Conservation (phyloP, 2,888 invertebrate genomes). For the Drosophila meridiana region DNA sequence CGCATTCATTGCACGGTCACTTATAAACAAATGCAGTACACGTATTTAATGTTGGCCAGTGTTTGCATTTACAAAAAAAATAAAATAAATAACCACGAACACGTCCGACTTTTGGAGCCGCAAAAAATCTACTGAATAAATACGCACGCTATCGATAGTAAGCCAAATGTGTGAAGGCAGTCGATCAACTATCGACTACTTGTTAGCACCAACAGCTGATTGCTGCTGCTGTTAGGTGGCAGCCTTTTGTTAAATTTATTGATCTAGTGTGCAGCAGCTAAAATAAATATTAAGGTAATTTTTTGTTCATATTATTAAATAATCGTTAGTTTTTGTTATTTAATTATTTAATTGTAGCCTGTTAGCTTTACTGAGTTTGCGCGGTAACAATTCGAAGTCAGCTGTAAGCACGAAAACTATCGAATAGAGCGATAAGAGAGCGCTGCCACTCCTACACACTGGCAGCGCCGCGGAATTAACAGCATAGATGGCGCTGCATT, state of each 20-base stretch:
- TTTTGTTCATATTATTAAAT: neutral
- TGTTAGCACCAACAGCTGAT: conserved; percentile 51
- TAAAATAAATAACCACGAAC: conserved; percentile 53
- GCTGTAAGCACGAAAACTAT: conserved; percentile 24
- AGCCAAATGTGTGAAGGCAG: conserved; percentile 18
- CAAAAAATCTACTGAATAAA: conserved; percentile 66
- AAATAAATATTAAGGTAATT: neutral
- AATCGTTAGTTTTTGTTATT: neutral
- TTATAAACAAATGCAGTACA: conserved; percentile 62
- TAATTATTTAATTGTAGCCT: accelerated
- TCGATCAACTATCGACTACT: conserved; percentile 52
- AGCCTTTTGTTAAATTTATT: neutral
- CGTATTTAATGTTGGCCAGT: conserved; percentile 53
- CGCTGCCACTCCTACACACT: neutral
- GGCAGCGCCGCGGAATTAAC: neutral
- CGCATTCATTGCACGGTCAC: conserved; percentile 44
- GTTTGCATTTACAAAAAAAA: conserved; percentile 54
- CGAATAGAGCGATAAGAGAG: conserved; percentile 12
- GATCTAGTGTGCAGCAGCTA: neutral
- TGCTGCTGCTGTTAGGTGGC: conserved; percentile 29
- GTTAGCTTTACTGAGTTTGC: accelerated
- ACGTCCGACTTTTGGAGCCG: conserved; percentile 64
- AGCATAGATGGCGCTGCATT: conserved; percentile 28
- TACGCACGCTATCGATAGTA: conserved; percentile 49
- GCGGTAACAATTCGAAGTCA: conserved; percentile 15